phyloP scores from a whole-genome alignment of 2,888 invertebrate genomes.

The Ceramica pisi region DNA sequence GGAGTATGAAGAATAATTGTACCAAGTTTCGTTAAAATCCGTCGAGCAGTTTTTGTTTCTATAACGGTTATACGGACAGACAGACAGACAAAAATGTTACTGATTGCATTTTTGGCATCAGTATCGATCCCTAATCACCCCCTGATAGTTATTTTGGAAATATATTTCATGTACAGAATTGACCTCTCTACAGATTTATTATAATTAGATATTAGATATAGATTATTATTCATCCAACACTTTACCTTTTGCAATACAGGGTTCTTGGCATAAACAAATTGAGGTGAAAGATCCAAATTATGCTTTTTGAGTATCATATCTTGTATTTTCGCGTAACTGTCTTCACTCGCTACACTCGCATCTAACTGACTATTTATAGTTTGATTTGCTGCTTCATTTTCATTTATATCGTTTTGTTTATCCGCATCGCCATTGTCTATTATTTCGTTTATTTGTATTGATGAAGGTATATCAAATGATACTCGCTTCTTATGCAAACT shows the following conservation, averaged over 20 bases:
- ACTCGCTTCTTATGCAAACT: constrained; percentile 73
- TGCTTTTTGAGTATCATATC: constrained; percentile 82
- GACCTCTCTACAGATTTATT: too few relatives aligned
- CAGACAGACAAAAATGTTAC: too few relatives aligned
- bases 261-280: constrained; percentile 83
- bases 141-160: too few relatives aligned
- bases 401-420: constrained; percentile 44
- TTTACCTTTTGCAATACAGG: constrained; percentile 69
- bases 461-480: constrained; percentile 73
- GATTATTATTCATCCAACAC: not conserved
- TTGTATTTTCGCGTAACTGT: constrained; percentile 76
- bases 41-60: too few relatives aligned
- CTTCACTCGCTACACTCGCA: constrained; percentile 71
- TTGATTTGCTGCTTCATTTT: constrained; percentile 65
- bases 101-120: too few relatives aligned
- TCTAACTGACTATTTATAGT: constrained; percentile 72
- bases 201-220: too few relatives aligned
- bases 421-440: constrained; percentile 57
- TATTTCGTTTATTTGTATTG: constrained; percentile 65
- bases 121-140: too few relatives aligned
- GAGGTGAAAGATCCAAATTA: constrained; percentile 82
- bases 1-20: too few relatives aligned
- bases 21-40: too few relatives aligned
- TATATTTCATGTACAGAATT: too few relatives aligned
- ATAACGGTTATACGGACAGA: too few relatives aligned